phyloP scores from a whole-genome alignment of 2,113 vertebrate genomes.

The Python bivittatus region DNA sequence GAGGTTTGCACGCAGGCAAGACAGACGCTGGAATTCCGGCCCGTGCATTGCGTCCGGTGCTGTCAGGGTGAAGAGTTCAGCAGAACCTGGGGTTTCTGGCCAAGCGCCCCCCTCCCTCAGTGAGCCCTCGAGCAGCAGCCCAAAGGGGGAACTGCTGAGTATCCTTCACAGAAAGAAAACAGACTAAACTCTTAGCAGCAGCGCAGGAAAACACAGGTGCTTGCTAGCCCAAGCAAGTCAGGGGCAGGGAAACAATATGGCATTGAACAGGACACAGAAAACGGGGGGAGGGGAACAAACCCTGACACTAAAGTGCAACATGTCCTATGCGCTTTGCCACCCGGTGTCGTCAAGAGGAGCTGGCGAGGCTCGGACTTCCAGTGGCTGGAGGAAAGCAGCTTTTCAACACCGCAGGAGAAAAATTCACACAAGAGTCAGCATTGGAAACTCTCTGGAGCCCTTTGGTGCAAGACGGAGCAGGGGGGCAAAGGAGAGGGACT shows the following conservation, averaged over 20 bases:
- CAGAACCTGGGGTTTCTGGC: not conserved
- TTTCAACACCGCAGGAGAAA: constrained; percentile 39
- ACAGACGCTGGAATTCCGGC: not conserved
- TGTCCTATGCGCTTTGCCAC: constrained; percentile 60
- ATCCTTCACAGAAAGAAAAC: constrained; percentile 18
- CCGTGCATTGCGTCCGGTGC: not conserved
- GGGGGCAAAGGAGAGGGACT: constrained; percentile 28
- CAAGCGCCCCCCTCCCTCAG: not conserved
- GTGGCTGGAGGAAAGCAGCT: constrained; percentile 56
- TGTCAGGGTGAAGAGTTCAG: constrained; percentile 1
- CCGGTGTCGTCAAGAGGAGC: constrained; percentile 19
- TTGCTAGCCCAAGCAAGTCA: constrained; percentile 37
- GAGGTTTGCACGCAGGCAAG: not conserved
- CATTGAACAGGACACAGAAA: constrained; percentile 41
- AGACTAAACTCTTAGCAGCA: constrained; percentile 17
- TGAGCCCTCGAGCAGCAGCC: constrained; percentile 50
- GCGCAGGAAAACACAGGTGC: constrained; percentile 26
- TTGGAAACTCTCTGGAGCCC: constrained; percentile 46
- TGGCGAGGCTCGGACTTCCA: constrained; percentile 62
- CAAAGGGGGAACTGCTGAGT: not conserved
- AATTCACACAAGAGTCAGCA: constrained; percentile 39
- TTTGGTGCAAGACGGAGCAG: constrained; percentile 45
- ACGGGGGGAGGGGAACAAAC: constrained; percentile 58
- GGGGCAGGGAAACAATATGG: constrained; percentile 54
- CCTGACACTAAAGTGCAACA: constrained; percentile 69